These are phyloP conservation scores for Plectrocnemia conspersa DNA, from an alignment of 1,140 invertebrate species.

Conservation along the genomic window DNA sequence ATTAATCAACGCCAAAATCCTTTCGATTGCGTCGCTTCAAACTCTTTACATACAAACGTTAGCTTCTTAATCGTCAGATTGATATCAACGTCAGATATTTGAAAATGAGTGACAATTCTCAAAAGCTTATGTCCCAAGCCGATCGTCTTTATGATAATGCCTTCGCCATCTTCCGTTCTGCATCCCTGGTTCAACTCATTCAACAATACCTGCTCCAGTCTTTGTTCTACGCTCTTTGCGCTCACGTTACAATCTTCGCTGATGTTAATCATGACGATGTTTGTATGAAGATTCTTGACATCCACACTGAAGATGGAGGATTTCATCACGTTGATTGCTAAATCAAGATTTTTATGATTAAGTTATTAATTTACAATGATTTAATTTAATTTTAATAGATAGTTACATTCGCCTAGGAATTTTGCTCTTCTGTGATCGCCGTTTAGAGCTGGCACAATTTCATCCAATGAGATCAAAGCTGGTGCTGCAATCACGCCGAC, in stretches of 20 bases:
- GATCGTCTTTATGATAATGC: slow-evolving; percentile 54
- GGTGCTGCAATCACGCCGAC: slow-evolving; percentile 84
- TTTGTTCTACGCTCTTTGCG: slow-evolving; percentile 54
- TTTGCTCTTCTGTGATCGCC: slow-evolving; percentile 72
- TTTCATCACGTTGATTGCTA: slow-evolving; percentile 58
- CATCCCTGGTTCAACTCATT: slow-evolving; percentile 52
- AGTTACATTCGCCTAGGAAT: slow-evolving; percentile 63
- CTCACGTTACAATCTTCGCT: slow-evolving; percentile 45
- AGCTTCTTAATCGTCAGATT: slow-evolving; percentile 62
- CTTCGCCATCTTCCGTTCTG: slow-evolving; percentile 43
- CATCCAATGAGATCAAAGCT: slow-evolving; percentile 75
- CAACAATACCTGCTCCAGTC: slow-evolving; percentile 53
- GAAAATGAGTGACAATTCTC: slow-evolving; percentile 64
- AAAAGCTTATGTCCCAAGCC: slow-evolving; percentile 51
- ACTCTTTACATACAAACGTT: slow-evolving; percentile 55
- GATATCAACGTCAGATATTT: slow-evolving; percentile 61
- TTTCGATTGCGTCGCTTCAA: slow-evolving; percentile 40
- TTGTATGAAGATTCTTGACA: slow-evolving; percentile 64
- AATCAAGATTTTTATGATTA: slow-evolving; percentile 27
- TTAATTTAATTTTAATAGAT: slow-evolving; percentile 18
- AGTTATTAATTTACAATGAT: slow-evolving; percentile 8
- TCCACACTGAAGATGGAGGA: slow-evolving; percentile 61
- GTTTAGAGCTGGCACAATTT: slow-evolving; percentile 62
- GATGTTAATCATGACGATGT: slow-evolving; percentile 71
- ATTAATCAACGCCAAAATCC: too few relatives aligned